These are phyloP conservation scores for Drosophila guanche DNA, from an alignment of 1,140 invertebrate genomes.

Conservation along the genomic window DNA sequence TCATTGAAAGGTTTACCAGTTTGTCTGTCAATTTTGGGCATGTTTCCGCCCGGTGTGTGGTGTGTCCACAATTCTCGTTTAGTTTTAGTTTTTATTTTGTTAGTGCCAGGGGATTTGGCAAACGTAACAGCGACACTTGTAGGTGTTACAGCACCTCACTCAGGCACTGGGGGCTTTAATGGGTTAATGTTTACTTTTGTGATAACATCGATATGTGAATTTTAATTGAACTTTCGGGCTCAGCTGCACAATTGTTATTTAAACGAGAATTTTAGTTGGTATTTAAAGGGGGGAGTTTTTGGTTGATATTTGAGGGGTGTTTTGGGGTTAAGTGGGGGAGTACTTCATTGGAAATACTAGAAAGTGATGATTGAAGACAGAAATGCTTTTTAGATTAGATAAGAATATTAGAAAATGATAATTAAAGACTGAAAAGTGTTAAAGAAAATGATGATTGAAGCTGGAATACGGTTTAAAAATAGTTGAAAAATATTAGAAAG, in stretches of 20 bases:
- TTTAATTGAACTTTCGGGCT: conserved; percentile 14
- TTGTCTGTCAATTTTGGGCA: conserved; percentile 12
- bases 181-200: conserved; percentile 25
- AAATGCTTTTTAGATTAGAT: no score
- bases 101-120: conserved; percentile 3
- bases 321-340: no score
- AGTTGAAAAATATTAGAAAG: no score
- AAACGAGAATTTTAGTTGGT: neutral
- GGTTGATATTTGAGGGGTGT: no score
- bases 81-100: conserved; percentile 27
- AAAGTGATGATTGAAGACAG: no score
- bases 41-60: conserved; percentile 2
- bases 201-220: conserved; percentile 28
- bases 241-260: neutral
- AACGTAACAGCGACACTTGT: conserved; percentile 11
- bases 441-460: no score
- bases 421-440: no score
- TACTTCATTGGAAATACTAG: no score
- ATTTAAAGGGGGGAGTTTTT: neutral
- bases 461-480: no score
- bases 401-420: no score
- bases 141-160: conserved; percentile 21
- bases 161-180: conserved; percentile 15
- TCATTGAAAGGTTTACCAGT: conserved; percentile 47
- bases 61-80: conserved; percentile 12